phyloP scores from a whole-genome alignment of 1,140 invertebrate species.

The Euschistus heros region DNA sequence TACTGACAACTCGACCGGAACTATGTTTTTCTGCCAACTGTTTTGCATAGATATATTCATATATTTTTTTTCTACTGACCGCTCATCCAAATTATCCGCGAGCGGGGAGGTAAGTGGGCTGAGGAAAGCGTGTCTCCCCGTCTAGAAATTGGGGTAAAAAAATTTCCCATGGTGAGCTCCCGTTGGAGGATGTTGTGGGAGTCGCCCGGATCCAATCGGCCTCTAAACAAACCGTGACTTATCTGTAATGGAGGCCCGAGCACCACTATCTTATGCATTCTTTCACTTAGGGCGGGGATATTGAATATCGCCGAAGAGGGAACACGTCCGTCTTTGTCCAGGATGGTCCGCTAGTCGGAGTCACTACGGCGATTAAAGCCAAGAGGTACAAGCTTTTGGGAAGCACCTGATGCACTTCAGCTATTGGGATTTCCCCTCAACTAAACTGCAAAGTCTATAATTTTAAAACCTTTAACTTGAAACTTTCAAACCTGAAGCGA shows the following conservation, averaged over 20 bases:
- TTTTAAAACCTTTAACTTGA: no score
- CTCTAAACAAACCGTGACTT: constrained; percentile 6
- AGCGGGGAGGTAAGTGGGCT: neutral
- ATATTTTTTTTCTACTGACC: no score
- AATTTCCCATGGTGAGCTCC: constrained; percentile 4
- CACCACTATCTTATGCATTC: constrained; percentile 9
- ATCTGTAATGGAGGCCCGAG: constrained; percentile 6
- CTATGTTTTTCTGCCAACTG: no score
- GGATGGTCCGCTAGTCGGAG: neutral
- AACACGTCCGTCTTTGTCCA: constrained; percentile 1
- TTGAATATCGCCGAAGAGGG: neutral
- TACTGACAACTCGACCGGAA: no score
- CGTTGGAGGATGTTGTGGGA: neutral
- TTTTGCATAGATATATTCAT: no score
- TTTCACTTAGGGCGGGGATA: constrained; percentile 9
- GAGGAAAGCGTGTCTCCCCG: constrained; percentile 1
- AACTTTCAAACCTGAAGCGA: no score
- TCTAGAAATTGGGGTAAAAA: neutral
- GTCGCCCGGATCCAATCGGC: neutral
- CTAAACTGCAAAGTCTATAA: neutral
- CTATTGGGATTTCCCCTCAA: neutral
- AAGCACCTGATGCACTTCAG: no score
- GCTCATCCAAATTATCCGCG: no score
- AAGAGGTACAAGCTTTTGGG: no score
- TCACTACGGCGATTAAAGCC: neutral